Conservation (phyloP, 2,797 vertebrate species). For the Aeoliscus strigatus region DNA sequence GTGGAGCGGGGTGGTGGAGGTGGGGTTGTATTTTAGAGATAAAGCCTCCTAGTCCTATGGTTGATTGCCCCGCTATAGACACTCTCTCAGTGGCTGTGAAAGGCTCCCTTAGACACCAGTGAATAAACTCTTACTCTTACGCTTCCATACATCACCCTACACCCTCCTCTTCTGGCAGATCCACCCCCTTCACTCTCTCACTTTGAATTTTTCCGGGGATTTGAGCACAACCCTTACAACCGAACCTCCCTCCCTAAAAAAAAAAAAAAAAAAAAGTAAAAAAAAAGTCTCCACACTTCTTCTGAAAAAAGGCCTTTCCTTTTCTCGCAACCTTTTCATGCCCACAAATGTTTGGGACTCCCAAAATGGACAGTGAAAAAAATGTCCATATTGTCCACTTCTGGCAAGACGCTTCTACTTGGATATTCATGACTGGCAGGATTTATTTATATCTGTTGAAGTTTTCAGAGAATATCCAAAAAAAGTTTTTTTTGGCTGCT, state of each 20-base stretch:
- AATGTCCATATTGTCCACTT: constrained; percentile 26
- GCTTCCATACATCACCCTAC: constrained; percentile 84
- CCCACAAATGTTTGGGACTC: constrained; percentile 33
- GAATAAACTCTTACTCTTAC: constrained; percentile 92
- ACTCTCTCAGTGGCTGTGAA: constrained; percentile 89
- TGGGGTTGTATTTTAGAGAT: constrained; percentile 85
- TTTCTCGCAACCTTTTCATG: constrained; percentile 32
- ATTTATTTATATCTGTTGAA: too few relatives aligned
- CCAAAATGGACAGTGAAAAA: constrained; percentile 30
- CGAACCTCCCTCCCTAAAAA: constrained; percentile 10
- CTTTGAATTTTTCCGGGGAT: constrained; percentile 86
- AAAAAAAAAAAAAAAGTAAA: too few relatives aligned
- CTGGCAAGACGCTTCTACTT: constrained; percentile 2
- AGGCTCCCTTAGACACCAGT: constrained; percentile 88
- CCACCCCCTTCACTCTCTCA: constrained; percentile 53
- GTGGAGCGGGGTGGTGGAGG: constrained; percentile 51
- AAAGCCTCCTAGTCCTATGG: constrained; percentile 89
- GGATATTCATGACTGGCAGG: constrained; percentile 30
- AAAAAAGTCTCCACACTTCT: constrained; percentile 39
- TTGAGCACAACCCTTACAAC: constrained; percentile 81
- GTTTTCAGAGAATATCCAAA: too few relatives aligned
- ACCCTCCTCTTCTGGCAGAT: constrained; percentile 78
- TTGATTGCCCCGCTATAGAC: constrained; percentile 96
- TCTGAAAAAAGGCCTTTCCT: constrained; percentile 10
- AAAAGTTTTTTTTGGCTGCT: not conserved